Conservation (phyloP, 2,888 invertebrate genomes). For the Dicyrtoma fusca region DNA sequence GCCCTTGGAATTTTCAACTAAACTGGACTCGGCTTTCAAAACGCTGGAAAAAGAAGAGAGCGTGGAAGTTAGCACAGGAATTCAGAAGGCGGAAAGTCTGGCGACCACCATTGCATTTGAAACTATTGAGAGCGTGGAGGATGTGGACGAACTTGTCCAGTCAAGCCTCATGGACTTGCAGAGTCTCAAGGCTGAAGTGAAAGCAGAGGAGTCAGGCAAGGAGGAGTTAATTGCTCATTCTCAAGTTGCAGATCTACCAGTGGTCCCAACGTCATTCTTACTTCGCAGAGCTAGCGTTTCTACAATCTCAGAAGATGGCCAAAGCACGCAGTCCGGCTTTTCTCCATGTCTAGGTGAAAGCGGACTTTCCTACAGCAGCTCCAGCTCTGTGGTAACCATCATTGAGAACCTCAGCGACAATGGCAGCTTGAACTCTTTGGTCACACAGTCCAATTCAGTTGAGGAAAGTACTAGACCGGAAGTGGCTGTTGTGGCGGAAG, state of each 20-base stretch:
- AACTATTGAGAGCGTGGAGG: conserved; percentile 24
- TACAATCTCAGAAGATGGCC: conserved; percentile 14
- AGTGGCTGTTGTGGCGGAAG: not conserved
- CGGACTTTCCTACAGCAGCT: conserved; percentile 41
- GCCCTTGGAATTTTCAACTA: too few relatives aligned
- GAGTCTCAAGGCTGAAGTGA: conserved; percentile 35
- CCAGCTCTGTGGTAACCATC: conserved; percentile 47
- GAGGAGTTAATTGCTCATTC: not conserved
- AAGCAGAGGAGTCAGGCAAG: conserved; percentile 1
- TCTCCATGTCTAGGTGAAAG: not conserved
- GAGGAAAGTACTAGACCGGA: conserved; percentile 58
- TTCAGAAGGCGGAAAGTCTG: conserved; percentile 11
- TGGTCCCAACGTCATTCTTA: not conserved
- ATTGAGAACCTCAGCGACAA: conserved; percentile 31
- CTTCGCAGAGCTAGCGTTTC: conserved; percentile 15
- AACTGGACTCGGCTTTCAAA: not conserved
- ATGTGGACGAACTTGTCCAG: not conserved
- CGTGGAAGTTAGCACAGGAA: not conserved
- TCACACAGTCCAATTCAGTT: not conserved
- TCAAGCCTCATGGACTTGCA: not conserved
- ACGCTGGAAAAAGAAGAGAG: not conserved
- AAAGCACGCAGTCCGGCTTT: not conserved
- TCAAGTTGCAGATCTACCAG: not conserved
- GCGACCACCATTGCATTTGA: conserved; percentile 27
- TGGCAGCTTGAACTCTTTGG: conserved; percentile 29